Conservation (phyloP, 2,888 invertebrate genomes). For the Teinopalpus imperialis region DNA sequence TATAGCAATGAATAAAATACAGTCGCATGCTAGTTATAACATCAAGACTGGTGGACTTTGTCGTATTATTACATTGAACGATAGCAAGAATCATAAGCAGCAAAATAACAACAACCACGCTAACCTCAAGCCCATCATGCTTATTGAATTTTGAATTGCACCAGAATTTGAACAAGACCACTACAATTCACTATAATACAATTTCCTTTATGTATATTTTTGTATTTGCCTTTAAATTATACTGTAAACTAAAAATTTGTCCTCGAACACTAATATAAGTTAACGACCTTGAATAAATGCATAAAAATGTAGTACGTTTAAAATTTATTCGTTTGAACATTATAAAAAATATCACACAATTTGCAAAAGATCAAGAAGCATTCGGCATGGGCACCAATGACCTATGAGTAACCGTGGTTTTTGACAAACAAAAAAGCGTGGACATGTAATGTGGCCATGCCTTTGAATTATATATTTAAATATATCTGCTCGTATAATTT, state of each 20-base stretch:
- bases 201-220: too few species aligned
- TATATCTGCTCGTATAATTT: too few species aligned
- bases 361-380: constrained; percentile 34
- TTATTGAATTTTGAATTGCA: neutral
- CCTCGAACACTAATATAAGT: constrained; percentile 6
- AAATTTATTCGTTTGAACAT: constrained; percentile 19
- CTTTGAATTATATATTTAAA: constrained; percentile 2
- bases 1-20: constrained; percentile 35
- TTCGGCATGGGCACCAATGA: constrained; percentile 62
- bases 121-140: neutral
- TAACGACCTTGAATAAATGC: constrained; percentile 19
- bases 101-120: neutral
- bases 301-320: constrained; percentile 12
- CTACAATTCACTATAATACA: too few species aligned
- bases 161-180: constrained; percentile 7
- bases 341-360: constrained; percentile 27
- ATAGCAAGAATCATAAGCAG: neutral
- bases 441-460: constrained; percentile 23
- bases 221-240: constrained; percentile 6
- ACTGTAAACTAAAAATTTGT: constrained; percentile 11
- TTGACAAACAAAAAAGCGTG: constrained; percentile 33
- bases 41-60: constrained; percentile 12
- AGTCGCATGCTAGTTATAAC: constrained; percentile 15
- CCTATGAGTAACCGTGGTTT: constrained; percentile 69
- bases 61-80: constrained; percentile 24